Evolutionary conservation across 2,888 invertebrate species (phyloP).

Genomic region (Caenorhabditis sp.): DNA sequence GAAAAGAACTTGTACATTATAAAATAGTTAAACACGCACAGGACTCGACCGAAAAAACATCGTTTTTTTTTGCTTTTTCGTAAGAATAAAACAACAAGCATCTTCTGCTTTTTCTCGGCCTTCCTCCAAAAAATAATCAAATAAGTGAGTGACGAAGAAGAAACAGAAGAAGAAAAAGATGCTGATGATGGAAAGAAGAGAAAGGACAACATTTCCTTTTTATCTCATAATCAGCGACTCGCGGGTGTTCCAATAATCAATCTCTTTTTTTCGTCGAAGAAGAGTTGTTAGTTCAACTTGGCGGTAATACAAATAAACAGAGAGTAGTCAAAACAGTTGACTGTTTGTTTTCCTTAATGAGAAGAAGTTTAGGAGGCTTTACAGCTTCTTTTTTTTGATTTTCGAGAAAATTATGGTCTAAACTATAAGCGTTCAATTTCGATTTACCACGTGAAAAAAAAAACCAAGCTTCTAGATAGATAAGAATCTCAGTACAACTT

Average conservation of each 20-base stretch:
- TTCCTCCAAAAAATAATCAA: not conserved
- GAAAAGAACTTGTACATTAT: not conserved
- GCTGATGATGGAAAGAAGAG: slow-evolving; percentile 6
- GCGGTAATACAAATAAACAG: too few species aligned
- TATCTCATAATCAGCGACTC: not conserved
- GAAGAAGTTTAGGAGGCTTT: too few species aligned
- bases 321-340: too few species aligned
- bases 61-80: not conserved
- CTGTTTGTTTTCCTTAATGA: too few species aligned
- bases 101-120: not conserved
- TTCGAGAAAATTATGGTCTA: too few species aligned
- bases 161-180: not conserved
- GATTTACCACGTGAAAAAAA: too few species aligned
- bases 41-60: not conserved
- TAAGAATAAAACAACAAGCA: not conserved
- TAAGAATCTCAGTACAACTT: not conserved
- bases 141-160: not conserved
- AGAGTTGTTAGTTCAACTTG: too few species aligned
- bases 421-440: too few species aligned
- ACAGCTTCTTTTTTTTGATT: too few species aligned
- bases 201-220: slow-evolving; percentile 22
- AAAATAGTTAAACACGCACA: not conserved
- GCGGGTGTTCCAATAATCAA: slow-evolving; percentile 37
- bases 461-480: too few species aligned
- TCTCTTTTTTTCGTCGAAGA: slow-evolving; percentile 7